phyloP scores from a whole-genome alignment of 2,113 vertebrate species.

The Seriola rivoliana region DNA sequence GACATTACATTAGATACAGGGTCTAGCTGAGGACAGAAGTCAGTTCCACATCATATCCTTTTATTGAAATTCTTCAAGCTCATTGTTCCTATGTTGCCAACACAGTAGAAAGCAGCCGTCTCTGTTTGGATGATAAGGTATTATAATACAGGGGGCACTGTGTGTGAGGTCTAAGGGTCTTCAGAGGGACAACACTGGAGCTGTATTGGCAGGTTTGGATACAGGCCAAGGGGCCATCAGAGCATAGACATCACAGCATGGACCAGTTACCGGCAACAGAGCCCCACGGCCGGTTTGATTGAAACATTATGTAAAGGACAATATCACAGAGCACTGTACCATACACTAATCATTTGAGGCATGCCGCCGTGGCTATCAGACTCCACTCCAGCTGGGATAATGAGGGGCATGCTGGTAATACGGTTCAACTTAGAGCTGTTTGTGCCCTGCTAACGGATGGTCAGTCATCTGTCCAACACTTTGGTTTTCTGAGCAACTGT shows the following conservation, averaged over 20 bases:
- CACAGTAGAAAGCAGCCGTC: conserved; percentile 28
- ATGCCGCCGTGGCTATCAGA: conserved; percentile 58
- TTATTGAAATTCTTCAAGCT: conserved; percentile 17
- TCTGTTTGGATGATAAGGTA: conserved; percentile 27
- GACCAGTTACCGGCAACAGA: conserved; percentile 69
- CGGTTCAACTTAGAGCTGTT: conserved; percentile 33
- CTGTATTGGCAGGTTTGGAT: conserved; percentile 65
- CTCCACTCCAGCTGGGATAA: conserved; percentile 66
- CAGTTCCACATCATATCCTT: conserved; percentile 2
- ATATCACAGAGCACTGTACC: conserved; percentile 67
- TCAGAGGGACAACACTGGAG: conserved; percentile 45
- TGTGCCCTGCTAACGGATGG: conserved; percentile 13
- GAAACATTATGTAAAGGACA: conserved; percentile 71
- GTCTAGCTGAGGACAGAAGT: conserved; percentile 5
- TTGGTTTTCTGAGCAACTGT: conserved; percentile 28
- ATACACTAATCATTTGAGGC: conserved; percentile 65
- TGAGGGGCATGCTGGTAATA: conserved; percentile 55
- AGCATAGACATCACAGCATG: conserved; percentile 69
- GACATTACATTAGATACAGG: background rate
- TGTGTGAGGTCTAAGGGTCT: conserved; percentile 37
- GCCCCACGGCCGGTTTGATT: conserved; percentile 48
- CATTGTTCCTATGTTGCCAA: conserved; percentile 37
- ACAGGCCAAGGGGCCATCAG: conserved; percentile 63
- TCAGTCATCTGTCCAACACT: conserved; percentile 46
- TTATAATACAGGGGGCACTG: conserved; percentile 33